Evolutionary conservation across 1,140 invertebrate species (phyloP).

Genomic region (Linepithema humile): DNA sequence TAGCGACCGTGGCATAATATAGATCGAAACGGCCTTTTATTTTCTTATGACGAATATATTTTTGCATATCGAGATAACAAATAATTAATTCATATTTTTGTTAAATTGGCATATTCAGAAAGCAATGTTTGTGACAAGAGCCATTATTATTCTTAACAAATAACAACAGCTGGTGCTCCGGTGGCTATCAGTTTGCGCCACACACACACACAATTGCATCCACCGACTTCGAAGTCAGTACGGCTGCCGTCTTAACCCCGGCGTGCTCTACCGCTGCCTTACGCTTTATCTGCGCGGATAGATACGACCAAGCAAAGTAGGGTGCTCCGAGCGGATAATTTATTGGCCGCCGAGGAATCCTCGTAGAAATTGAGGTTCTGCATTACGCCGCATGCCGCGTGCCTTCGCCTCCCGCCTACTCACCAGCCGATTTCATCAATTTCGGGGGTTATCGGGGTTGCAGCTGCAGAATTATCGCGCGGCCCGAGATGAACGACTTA

Average conservation of each 20-base stretch:
- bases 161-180: constrained; percentile 9
- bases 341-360: constrained; percentile 62
- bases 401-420: neutral
- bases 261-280: neutral
- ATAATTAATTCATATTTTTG: neutral
- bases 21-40: neutral
- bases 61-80: neutral
- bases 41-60: neutral
- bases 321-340: constrained; percentile 60
- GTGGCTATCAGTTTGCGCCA: neutral
- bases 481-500: constrained; percentile 53
- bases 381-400: constrained; percentile 47
- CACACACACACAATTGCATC: too few relatives aligned
- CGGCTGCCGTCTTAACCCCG: constrained; percentile 21
- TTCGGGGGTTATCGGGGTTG: constrained; percentile 52
- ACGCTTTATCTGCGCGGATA: constrained; percentile 35
- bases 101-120: neutral
- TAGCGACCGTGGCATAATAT: too few relatives aligned
- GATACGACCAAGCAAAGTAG: constrained; percentile 42
- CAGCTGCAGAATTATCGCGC: constrained; percentile 58
- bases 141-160: constrained; percentile 53
- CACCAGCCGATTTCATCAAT: constrained; percentile 66
- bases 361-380: constrained; percentile 58
- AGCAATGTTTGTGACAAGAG: neutral
- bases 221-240: neutral